Conservation (phyloP, 2,888 invertebrate species). For the Drosophila imparisetae region DNA sequence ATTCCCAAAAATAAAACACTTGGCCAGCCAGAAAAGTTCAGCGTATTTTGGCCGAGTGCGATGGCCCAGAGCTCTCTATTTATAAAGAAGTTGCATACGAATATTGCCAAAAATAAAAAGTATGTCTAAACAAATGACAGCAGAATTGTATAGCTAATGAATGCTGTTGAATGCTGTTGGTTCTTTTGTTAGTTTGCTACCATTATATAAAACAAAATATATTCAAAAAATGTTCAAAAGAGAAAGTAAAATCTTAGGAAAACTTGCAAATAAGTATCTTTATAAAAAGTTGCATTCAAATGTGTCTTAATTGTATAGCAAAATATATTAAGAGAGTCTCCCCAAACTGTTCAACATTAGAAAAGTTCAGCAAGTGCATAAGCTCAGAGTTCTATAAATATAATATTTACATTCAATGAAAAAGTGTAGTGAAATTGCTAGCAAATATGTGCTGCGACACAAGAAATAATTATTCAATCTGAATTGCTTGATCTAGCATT, state of each 20-base stretch:
- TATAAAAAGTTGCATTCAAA: not conserved
- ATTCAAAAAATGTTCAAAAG: not conserved
- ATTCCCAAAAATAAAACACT: slow-evolving; percentile 46
- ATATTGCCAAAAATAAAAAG: slow-evolving; percentile 29
- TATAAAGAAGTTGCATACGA: slow-evolving; percentile 48
- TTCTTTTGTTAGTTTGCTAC: not conserved
- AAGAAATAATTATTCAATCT: not conserved
- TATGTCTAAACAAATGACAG: slow-evolving; percentile 1
- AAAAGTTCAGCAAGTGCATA: not conserved
- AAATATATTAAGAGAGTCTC: not conserved
- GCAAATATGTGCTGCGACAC: not conserved
- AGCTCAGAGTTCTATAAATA: slow-evolving; percentile 2
- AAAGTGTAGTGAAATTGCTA: not conserved
- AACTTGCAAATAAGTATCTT: not conserved
- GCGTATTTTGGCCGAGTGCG: slow-evolving; percentile 44
- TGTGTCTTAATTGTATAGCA: not conserved
- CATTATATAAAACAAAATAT: not conserved
- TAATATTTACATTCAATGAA: not conserved
- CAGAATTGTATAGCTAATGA: slow-evolving; percentile 1
- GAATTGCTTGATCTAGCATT: not conserved
- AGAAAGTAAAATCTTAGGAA: not conserved
- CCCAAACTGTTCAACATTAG: not conserved
- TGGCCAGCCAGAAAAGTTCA: slow-evolving; percentile 55
- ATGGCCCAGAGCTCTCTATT: slow-evolving; percentile 56
- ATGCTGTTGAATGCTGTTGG: not conserved